These are phyloP conservation scores for Thumatha senex DNA, from an alignment of 2,888 invertebrate species.

Conservation along the genomic window DNA sequence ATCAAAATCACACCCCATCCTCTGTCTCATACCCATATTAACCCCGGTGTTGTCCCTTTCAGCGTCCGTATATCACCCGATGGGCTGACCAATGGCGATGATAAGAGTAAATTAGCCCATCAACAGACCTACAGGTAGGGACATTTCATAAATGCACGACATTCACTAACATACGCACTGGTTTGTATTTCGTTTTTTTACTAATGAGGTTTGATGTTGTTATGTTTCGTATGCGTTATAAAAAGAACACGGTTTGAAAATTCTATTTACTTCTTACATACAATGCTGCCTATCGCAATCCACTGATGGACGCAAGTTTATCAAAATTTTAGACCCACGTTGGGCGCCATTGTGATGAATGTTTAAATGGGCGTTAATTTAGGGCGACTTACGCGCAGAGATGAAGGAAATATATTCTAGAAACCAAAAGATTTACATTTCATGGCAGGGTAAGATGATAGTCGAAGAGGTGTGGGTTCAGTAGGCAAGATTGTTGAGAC, in stretches of 20 bases:
- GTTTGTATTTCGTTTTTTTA: constrained; percentile 20
- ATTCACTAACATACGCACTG: constrained; percentile 41
- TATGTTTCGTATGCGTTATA: constrained; percentile 23
- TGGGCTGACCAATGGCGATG: constrained; percentile 85
- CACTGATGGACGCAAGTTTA: no score
- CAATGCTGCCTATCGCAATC: no score
- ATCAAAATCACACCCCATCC: constrained; percentile 55
- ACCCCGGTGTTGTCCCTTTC: constrained; percentile 83
- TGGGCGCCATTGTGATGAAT: no score
- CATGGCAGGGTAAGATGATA: no score
- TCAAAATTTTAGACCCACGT: no score
- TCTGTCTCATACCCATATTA: constrained; percentile 63
- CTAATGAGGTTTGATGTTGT: constrained; percentile 30
- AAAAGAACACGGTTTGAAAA: constrained; percentile 7
- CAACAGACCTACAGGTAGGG: constrained; percentile 92
- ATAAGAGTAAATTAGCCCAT: constrained; percentile 87
- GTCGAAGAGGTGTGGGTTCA: no score
- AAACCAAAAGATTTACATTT: no score
- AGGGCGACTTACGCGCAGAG: no score
- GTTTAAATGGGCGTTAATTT: no score
- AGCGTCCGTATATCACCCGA: constrained; percentile 85
- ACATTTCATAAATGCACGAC: constrained; percentile 55
- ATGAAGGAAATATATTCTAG: no score
- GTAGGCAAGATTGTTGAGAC: no score
- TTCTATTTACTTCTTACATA: not conserved